Base-by-base conservation (phyloP, 2,888 invertebrate species). In the Chrysolina oricalcia region DNA sequence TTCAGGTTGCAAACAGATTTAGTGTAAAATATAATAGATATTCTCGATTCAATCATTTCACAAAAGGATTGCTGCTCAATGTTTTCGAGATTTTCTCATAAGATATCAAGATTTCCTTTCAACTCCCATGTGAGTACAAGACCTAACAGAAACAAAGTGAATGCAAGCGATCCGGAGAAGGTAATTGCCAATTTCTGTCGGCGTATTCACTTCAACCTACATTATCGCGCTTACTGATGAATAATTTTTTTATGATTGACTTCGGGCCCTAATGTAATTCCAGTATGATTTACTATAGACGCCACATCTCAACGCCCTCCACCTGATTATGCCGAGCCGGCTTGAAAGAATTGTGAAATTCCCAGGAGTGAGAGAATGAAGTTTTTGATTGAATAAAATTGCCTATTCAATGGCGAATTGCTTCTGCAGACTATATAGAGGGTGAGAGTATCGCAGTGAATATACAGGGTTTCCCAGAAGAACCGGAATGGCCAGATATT, bases 261-360 rank as follows among this genome's bases (percentile, higher is more conserved):
- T 46, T 53, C 17, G 43, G 17, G 23, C 56, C 21, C 63, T 40
- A 65, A 72, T 65, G 35, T 40, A 27, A 50, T 53, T n/a, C 35
- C 65, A 53, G 41, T 41, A 65, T 72, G 53, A 72, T 72, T 70
- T 63, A 70, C 46, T 63, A 48, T 41, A 62, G 70, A 17, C 63
- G 23, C 70, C 40, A 70, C 48, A 70, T 70, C 63, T 63, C 63
- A 63, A 46, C 70, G 27, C 27, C 46, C 46, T 62, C 70, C 27
- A 70, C 63, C 41, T 63, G 62, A 70, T 70, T 59, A 70, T n/a
- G 70, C 48, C 15, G 15, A 46, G n/a, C 46, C n/a, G 46, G 15
- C 15, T 46, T 46, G 46, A 46, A 46, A 46, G n/a, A 46, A 15
- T n/a, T 46, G 46, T 0, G 15, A n/a, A 46, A 46, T 46, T 46